These are phyloP conservation scores for Serranus cabrilla DNA, from an alignment of 2,797 vertebrate species.

Conservation along the genomic window DNA sequence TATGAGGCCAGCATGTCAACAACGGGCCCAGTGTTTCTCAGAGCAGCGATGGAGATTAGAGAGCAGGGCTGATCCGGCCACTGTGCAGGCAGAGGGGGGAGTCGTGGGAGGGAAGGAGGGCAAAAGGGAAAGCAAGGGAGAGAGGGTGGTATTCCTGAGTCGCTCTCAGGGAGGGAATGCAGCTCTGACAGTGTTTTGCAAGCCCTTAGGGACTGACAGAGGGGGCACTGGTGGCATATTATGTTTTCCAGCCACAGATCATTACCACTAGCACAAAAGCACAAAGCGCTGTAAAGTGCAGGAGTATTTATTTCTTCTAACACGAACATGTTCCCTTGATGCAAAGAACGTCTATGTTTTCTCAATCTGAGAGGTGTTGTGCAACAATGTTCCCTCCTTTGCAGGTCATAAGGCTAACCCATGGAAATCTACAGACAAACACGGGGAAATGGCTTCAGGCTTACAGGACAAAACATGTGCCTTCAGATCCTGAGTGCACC, in stretches of 20 bases:
- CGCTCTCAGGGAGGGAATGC: constrained; percentile 46
- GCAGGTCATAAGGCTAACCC: constrained; percentile 53
- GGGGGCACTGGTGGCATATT: constrained; percentile 28
- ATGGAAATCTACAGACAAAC: constrained; percentile 54
- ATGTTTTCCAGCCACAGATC: constrained; percentile 31
- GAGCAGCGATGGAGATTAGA: constrained; percentile 83
- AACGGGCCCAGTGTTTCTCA: constrained; percentile 84
- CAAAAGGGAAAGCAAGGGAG: constrained; percentile 40
- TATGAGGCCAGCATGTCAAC: constrained; percentile 83
- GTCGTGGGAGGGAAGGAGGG: constrained; percentile 24
- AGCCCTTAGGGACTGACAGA: constrained; percentile 39
- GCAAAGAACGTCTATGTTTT: constrained; percentile 55
- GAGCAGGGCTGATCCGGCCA: constrained; percentile 71
- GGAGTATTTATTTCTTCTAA: constrained; percentile 26
- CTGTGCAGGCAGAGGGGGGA: constrained; percentile 52
- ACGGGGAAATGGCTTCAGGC: constrained; percentile 13
- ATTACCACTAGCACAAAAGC: constrained; percentile 29
- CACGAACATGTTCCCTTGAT: constrained; percentile 28
- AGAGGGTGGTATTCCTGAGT: constrained; percentile 56
- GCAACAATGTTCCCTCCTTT: constrained; percentile 65
- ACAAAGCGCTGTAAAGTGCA: constrained; percentile 6
- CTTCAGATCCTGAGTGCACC: constrained; percentile 37
- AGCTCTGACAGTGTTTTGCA: constrained; percentile 61
- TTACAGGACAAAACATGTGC: constrained; percentile 45
- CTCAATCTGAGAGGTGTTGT: constrained; percentile 58